A percentile compares a stretch with the other conserved stretches of the same genome.
These are phyloP conservation scores for Autographa pulchrina DNA, from an alignment of 2,888 invertebrate genomes.

Conservation along the genomic window DNA sequence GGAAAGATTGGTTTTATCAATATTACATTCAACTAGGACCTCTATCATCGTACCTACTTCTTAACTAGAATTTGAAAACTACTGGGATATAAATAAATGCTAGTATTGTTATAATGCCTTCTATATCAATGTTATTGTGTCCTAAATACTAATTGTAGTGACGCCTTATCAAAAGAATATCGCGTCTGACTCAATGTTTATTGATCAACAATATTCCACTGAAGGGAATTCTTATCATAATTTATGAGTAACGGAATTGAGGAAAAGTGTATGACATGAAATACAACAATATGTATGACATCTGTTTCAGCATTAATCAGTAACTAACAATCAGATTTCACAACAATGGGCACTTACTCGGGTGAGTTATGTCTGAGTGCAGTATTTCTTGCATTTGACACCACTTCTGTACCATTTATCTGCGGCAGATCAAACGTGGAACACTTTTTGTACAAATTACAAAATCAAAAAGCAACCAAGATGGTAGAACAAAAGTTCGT, in stretches of 20 bases:
- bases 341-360: slow-evolving; percentile 70
- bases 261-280: slow-evolving; percentile 17
- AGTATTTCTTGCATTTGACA: slow-evolving; percentile 74
- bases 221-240: slow-evolving; percentile 25
- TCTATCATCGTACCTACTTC: not conserved
- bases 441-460: slow-evolving; percentile 34
- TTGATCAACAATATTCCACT: slow-evolving; percentile 10
- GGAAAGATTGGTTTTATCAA: not conserved
- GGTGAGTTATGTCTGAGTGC: slow-evolving; percentile 62
- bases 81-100: too few relatives aligned
- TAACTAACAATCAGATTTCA: not conserved
- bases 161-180: not conserved
- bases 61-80: too few relatives aligned
- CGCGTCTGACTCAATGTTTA: not conserved
- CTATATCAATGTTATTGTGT: not conserved
- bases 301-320: slow-evolving; percentile 7
- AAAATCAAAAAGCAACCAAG: slow-evolving; percentile 32
- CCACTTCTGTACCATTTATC: slow-evolving; percentile 74
- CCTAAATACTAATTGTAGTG: not conserved
- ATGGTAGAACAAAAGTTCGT: slow-evolving; percentile 39
- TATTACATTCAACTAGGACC: not conserved
- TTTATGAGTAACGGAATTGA: slow-evolving; percentile 3
- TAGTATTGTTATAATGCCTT: not conserved
- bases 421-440: slow-evolving; percentile 53
- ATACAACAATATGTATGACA: not conserved